phyloP scores from a whole-genome alignment of 37 sponge, comb jelly and placozoan species.

The Crambe crambe region DNA sequence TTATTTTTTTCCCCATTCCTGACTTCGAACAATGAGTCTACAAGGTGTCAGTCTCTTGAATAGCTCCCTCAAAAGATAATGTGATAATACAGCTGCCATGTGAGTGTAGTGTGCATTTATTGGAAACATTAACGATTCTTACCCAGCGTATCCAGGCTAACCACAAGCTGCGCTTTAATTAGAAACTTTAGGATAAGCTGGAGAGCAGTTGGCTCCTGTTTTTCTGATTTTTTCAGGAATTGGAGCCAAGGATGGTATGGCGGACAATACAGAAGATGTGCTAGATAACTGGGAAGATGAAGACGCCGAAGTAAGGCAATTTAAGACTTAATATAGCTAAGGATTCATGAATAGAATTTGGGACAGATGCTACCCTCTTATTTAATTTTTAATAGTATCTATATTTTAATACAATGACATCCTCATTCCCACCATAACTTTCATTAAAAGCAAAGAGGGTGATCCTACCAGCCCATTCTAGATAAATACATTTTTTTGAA shows the following conservation, averaged over 20 bases:
- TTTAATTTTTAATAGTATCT: too few species aligned
- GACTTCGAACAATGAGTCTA: background rate
- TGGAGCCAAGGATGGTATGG: background rate
- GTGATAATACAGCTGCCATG: too few species aligned
- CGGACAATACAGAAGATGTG: constrained; percentile 43
- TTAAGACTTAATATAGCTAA: background rate
- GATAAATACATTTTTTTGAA: too few species aligned
- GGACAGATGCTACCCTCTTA: too few species aligned
- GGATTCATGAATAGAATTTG: too few species aligned
- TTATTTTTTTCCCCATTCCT: constrained; percentile 25
- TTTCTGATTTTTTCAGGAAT: background rate
- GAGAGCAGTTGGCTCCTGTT: background rate
- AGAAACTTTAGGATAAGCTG: background rate
- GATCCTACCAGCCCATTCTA: too few species aligned
- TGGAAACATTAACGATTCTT: too few species aligned
- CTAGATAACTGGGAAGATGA: constrained; percentile 79
- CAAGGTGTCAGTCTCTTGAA: background rate
- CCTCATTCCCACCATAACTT: too few species aligned
- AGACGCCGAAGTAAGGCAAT: constrained; percentile 45
- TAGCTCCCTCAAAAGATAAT: too few species aligned
- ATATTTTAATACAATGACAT: too few species aligned
- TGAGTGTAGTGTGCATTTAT: too few species aligned
- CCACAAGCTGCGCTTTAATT: constrained; percentile 8
- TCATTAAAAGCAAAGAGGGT: too few species aligned
- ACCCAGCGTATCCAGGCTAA: background rate